Base-by-base conservation (phyloP, 2,797 vertebrate genomes). In the Darevskia mixta region DNA sequence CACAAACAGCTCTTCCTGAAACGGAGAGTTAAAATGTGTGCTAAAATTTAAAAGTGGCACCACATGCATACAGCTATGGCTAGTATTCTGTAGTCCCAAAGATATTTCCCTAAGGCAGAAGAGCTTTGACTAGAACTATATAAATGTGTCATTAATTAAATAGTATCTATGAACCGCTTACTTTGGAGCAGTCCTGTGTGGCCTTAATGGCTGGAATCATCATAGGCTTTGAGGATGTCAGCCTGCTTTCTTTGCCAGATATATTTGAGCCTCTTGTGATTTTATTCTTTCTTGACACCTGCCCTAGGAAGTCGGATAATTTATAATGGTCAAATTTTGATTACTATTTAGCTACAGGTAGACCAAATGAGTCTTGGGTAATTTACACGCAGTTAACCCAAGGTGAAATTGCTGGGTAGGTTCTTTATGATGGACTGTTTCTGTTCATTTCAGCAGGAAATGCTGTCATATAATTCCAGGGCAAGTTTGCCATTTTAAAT, bases 361-460 rank as follows among this genome's bases (percentile, higher is more conserved):
- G 66, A 78, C 75, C 35, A 73, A 85, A 73, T 61, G 35, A 73
- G 29, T 79, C 49, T 83, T 64, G 79, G 45, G 45, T 83, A 72
- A 88, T 79, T 79, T 72, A 72, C 27, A 78, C 20, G 72, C 8
- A 84, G 66, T 73, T 88, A 83, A 88, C 82, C 45, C 49, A 73
- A 84, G 49, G 49, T 79, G 38, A 88, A 64, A 79, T 64, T 82
- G 58, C 41, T 2, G 29, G 79, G 15, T 76, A 76, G 27, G 67
- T 82, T 71, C 64, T 88, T 79, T 79, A 88, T 73, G 45, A 84
- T 25, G 61, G 45, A n/a, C 64, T 58, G 9, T 41, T 84, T 72
- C 38, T 88, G 43, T 49, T 85, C 69, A 87, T 83, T 85, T 91
- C 84, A 27, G 82, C 84, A 87, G 41, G 10, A 89, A 90, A 90